phyloP scores from a whole-genome alignment of 2,113 vertebrate genomes.

The Oncorhynchus clarkii region DNA sequence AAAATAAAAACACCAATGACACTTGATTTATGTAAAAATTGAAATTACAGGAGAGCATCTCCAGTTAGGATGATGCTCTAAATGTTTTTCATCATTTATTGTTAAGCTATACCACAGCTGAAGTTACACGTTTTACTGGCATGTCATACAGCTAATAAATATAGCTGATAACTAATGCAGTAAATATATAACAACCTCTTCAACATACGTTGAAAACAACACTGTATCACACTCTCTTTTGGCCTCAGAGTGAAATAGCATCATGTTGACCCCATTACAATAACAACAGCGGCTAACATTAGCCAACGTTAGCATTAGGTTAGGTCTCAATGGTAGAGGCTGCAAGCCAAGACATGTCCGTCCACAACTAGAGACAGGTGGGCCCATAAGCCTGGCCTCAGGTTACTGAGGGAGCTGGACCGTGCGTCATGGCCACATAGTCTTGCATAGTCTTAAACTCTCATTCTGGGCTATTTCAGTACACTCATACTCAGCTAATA shows the following conservation, averaged over 20 bases:
- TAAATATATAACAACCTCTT: slow-evolving; percentile 27
- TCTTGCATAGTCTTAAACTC: neutral
- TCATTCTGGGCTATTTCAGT: slow-evolving; percentile 16
- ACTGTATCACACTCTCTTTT: slow-evolving; percentile 46
- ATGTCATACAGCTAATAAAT: neutral
- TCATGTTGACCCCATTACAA: slow-evolving; percentile 62
- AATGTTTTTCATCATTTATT: neutral
- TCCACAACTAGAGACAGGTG: slow-evolving; percentile 72
- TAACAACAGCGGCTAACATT: slow-evolving; percentile 71
- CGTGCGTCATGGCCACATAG: slow-evolving; percentile 52
- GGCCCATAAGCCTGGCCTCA: slow-evolving; percentile 59
- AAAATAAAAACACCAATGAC: no score
- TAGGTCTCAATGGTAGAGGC: slow-evolving; percentile 53
- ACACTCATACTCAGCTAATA: slow-evolving; percentile 3
- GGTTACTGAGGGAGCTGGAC: slow-evolving; percentile 53
- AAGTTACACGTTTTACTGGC: neutral
- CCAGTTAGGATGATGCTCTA: neutral
- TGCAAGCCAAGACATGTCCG: slow-evolving; percentile 64
- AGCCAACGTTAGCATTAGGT: slow-evolving; percentile 65
- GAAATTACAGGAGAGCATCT: neutral
- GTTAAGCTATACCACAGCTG: neutral
- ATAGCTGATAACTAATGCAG: neutral
- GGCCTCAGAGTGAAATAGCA: slow-evolving; percentile 51
- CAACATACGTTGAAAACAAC: slow-evolving; percentile 31
- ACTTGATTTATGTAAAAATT: no score